Percentiles rank a stretch among this genome's conserved stretches.
phyloP scores from a whole-genome alignment of 1,140 invertebrate genomes.

The Cylas formicarius region DNA sequence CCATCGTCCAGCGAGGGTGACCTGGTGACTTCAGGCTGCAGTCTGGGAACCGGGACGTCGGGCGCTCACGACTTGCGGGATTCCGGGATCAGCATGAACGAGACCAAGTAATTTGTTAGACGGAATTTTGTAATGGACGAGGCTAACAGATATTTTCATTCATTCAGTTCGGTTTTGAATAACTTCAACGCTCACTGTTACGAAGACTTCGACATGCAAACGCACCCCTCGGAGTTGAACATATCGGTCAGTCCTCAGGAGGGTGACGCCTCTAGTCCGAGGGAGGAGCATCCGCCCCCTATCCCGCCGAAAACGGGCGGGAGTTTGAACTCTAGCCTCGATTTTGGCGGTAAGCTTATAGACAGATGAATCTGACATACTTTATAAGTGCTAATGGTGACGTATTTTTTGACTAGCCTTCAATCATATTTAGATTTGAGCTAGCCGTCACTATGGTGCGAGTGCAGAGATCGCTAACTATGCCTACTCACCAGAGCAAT shows the following conservation, averaged over 20 bases:
- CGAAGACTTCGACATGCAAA: slow-evolving; percentile 50
- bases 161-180: slow-evolving; percentile 42
- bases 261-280: slow-evolving; percentile 15
- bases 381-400: slow-evolving; percentile 7
- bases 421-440: neutral
- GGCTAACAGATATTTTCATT: slow-evolving; percentile 20
- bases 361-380: no score
- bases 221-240: slow-evolving; percentile 42
- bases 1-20: slow-evolving; percentile 32
- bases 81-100: slow-evolving; percentile 50
- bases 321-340: slow-evolving; percentile 27
- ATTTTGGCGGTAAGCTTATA: slow-evolving; percentile 22
- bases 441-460: neutral
- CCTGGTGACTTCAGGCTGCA: slow-evolving; percentile 40
- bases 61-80: slow-evolving; percentile 47
- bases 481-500: no score
- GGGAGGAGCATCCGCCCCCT: slow-evolving; percentile 47
- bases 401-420: slow-evolving; percentile 14
- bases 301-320: slow-evolving; percentile 47
- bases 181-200: slow-evolving; percentile 50
- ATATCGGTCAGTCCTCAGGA: slow-evolving; percentile 42
- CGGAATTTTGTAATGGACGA: neutral
- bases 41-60: slow-evolving; percentile 22
- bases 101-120: slow-evolving; percentile 29
- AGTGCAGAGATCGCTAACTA: no score